A percentile compares a stretch with the other conserved stretches of the same genome.
Evolutionary conservation across 2,888 invertebrate genomes (phyloP).

Genomic region (Agrilus cyanescens): DNA sequence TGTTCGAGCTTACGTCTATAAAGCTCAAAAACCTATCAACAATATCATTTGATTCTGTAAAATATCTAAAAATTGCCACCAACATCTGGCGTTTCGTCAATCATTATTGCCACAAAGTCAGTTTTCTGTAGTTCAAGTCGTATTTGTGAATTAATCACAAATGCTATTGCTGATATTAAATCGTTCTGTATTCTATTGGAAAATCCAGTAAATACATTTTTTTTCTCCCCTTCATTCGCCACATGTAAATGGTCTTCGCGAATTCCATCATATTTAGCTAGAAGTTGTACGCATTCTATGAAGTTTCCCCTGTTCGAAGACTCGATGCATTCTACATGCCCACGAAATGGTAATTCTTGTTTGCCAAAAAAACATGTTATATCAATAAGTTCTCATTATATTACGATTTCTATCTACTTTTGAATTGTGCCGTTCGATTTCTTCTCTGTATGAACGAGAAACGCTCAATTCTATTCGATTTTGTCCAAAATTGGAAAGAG

Average conservation of each 20-base stretch:
- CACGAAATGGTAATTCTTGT: no score
- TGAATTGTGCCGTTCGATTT: no score
- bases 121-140: conserved; percentile 15
- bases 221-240: no score
- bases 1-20: conserved; percentile 20
- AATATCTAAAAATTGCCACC: conserved; percentile 11
- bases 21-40: conserved; percentile 22
- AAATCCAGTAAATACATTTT: conserved; percentile 17
- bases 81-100: conserved; percentile 21
- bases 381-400: no score
- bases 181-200: conserved; percentile 21
- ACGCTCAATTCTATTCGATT: no score
- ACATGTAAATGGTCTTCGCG: conserved; percentile 10
- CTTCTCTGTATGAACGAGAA: no score
- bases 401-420: no score
- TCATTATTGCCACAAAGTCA: conserved; percentile 17
- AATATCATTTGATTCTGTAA: conserved; percentile 2
- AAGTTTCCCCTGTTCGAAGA: no score
- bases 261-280: conserved; percentile 10
- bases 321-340: no score
- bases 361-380: not conserved
- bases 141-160: conserved; percentile 14
- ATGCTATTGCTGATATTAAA: conserved; percentile 14
- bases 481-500: no score
- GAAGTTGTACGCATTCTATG: conserved; percentile 10